phyloP scores from a whole-genome alignment of 2,797 vertebrate species.

The Macropodus opercularis region DNA sequence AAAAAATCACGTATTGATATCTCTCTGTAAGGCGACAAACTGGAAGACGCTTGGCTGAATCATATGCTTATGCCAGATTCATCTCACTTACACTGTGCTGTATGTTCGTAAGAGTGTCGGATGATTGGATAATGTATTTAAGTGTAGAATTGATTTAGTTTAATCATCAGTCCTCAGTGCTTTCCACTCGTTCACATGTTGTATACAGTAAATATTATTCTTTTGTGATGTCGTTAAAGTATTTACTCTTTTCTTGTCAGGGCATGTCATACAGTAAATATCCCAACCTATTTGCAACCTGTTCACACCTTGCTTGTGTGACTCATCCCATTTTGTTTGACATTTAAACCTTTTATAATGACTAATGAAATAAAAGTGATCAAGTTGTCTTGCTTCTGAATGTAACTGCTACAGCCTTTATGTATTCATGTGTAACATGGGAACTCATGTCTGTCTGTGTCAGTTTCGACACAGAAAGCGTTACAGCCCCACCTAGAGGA shows the following conservation, averaged over 20 bases:
- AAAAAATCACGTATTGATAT: constrained; percentile 52
- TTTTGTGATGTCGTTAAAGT: constrained; percentile 35
- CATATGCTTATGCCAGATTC: constrained; percentile 68
- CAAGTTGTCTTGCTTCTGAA: constrained; percentile 20
- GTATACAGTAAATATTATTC: constrained; percentile 27
- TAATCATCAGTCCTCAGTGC: neutral
- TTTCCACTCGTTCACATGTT: neutral
- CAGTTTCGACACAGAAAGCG: constrained; percentile 34
- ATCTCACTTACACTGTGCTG: constrained; percentile 44
- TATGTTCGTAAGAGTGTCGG: constrained; percentile 56
- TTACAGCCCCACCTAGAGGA: constrained; percentile 71
- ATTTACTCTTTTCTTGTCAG: constrained; percentile 55
- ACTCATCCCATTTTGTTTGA: constrained; percentile 10
- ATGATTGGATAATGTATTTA: constrained; percentile 19
- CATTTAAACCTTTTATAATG: constrained; percentile 24
- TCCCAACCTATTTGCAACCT: constrained; percentile 58
- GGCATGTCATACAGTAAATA: constrained; percentile 55
- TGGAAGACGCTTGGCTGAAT: constrained; percentile 76
- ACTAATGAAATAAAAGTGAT: constrained; percentile 40
- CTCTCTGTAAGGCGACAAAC: constrained; percentile 55
- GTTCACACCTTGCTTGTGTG: constrained; percentile 49
- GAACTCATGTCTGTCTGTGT: neutral
- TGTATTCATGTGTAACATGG: constrained; percentile 5
- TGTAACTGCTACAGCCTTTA: constrained; percentile 22
- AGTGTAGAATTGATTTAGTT: neutral